These are phyloP conservation scores for Caenorhabditis zanzibari DNA, from an alignment of 2,888 invertebrate species.

Conservation along the genomic window DNA sequence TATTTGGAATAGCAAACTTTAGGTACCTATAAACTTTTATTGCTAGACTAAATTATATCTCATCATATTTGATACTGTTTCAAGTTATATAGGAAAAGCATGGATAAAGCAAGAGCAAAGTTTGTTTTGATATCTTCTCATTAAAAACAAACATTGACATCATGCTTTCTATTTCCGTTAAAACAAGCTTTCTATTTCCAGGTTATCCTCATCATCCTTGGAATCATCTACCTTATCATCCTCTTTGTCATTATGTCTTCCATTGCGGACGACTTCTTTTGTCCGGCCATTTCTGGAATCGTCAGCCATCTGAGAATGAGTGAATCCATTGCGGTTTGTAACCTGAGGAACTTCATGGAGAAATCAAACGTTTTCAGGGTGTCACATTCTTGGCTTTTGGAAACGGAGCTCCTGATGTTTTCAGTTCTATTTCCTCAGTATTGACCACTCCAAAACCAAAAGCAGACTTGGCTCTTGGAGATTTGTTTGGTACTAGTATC, in stretches of 20 bases:
- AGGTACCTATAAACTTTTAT: too few species aligned
- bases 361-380: slow-evolving; percentile 84
- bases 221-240: slow-evolving; percentile 70
- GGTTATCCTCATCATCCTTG: slow-evolving; percentile 69
- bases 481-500: slow-evolving; percentile 85
- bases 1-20: not conserved
- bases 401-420: slow-evolving; percentile 88
- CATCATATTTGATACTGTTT: too few species aligned
- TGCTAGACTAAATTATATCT: too few species aligned
- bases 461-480: slow-evolving; percentile 84
- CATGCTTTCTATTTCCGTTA: not conserved
- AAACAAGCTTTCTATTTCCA: slow-evolving; percentile 20
- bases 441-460: slow-evolving; percentile 82
- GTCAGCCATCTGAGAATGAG: slow-evolving; percentile 84
- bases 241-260: slow-evolving; percentile 76
- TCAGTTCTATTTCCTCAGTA: slow-evolving; percentile 87
- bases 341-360: too few species aligned
- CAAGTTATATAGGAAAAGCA: not conserved
- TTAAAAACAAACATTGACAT: slow-evolving; percentile 7
- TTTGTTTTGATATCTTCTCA: slow-evolving; percentile 20
- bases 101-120: not conserved
- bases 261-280: slow-evolving; percentile 81
- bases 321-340: slow-evolving; percentile 84
- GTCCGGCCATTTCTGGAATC: slow-evolving; percentile 84
- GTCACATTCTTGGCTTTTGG: slow-evolving; percentile 88